These are phyloP conservation scores for Brachionus angularis DNA, from an alignment of 1,140 invertebrate species.

Conservation along the genomic window DNA sequence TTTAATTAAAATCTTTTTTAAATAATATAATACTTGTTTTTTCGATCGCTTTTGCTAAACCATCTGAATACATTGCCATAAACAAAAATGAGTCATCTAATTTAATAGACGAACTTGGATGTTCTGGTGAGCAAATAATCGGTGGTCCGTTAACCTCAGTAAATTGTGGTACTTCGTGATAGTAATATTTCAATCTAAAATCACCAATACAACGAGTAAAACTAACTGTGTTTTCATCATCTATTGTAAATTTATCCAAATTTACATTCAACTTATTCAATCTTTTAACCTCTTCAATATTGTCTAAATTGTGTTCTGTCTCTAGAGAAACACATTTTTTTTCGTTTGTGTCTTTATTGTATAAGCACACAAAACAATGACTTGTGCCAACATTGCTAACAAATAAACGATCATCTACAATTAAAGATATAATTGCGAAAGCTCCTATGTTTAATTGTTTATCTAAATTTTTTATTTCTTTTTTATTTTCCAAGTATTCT, in stretches of 20 bases:
- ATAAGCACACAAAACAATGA: constrained; percentile 25
- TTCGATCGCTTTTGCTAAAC: constrained; percentile 12
- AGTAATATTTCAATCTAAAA: constrained; percentile 6
- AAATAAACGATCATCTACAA: constrained; percentile 31
- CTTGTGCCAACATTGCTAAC: constrained; percentile 24
- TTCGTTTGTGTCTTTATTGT: background rate
- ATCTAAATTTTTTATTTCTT: background rate
- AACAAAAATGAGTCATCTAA: constrained; percentile 21
- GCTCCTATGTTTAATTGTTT: constrained; percentile 12
- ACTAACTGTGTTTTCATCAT: background rate
- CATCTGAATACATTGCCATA: constrained; percentile 33
- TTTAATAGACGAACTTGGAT: background rate
- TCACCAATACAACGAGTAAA: constrained; percentile 21
- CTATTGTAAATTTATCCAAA: background rate
- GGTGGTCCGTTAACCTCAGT: too few relatives aligned
- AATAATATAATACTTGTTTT: background rate
- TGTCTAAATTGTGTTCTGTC: constrained; percentile 16
- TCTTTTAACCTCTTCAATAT: background rate
- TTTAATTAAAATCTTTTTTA: too few relatives aligned
- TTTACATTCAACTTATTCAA: background rate
- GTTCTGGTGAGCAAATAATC: background rate
- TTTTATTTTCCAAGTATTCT: background rate
- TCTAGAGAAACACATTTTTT: constrained; percentile 5
- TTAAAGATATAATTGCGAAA: background rate
- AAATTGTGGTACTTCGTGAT: background rate